phyloP scores from a whole-genome alignment of 2,888 invertebrate species.

The Acanthosoma haemorrhoidale region DNA sequence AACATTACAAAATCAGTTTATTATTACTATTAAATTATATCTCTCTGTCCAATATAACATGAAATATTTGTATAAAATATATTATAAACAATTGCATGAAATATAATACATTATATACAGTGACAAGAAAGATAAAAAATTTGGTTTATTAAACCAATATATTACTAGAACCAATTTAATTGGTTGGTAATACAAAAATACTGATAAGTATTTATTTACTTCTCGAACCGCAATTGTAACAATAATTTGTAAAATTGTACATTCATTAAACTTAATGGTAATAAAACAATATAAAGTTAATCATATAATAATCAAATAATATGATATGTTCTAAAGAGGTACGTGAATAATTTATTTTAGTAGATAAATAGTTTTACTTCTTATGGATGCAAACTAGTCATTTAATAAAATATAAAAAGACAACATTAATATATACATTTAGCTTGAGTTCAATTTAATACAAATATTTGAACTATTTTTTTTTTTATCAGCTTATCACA shows the following conservation, averaged over 20 bases:
- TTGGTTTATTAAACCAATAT: constrained; percentile 27
- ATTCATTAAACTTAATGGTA: neutral
- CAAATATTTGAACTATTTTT: neutral
- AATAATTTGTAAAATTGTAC: neutral
- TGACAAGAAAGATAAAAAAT: constrained; percentile 1
- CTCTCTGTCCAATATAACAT: constrained; percentile 20
- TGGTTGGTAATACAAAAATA: constrained; percentile 23
- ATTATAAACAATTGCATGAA: constrained; percentile 18
- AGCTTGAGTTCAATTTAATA: neutral
- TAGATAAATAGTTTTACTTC: neutral
- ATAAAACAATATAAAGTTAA: neutral
- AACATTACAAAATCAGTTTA: constrained; percentile 20
- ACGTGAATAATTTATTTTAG: neutral
- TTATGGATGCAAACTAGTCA: neutral
- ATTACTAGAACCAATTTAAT: constrained; percentile 20
- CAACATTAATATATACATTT: neutral
- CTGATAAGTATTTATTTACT: constrained; percentile 16
- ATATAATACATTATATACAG: constrained; percentile 28
- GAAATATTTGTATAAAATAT: constrained; percentile 27
- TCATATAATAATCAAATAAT: neutral
- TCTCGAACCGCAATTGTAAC: neutral
- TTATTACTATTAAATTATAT: constrained; percentile 19
- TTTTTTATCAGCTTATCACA: neutral
- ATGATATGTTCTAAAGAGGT: constrained; percentile 11
- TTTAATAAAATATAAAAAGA: neutral